Base-by-base conservation (phyloP, 2,888 invertebrate genomes). In the Blastobasis lacticolella region DNA sequence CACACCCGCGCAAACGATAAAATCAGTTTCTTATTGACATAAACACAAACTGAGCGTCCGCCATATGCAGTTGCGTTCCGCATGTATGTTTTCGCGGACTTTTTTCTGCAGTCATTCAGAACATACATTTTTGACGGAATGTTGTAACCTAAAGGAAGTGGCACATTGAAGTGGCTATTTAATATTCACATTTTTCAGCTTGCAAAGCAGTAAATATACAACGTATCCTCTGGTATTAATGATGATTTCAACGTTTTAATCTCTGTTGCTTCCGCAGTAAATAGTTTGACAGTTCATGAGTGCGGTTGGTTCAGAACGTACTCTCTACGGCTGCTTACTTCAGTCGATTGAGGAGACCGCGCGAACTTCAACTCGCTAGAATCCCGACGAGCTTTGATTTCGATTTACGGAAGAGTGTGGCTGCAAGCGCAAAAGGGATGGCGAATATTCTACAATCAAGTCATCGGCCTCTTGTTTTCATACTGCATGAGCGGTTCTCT, bases 21-120 rank as follows among this genome's bases (percentile, higher is more conserved):
- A 85, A 83, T 86, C 83, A 84, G 83, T 80, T 79, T 76, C 76
- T 79, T 88, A 88, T 88, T 88, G 88, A 88, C 87, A 88, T 88
- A 88, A 88, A 88, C 88, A 88, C 87, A 88, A 86, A 88, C 87
- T 81, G 81, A 81, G 78, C 81, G 79, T 86, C 83, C 84, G 88
- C 88, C 88, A 88, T 87, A 87, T 86, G 87, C 86, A 87, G 78
- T 72, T 74, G 75, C 83, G 85, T 86, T 87, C 81, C 62, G 73
- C 70, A 79, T 73, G 74, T 76, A 70, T 69, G 60, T 60, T 57
- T 58, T 63, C 59, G 57, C 56, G 59, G 62, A 63, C 55, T 64
- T 58, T 61, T 49, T 38, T 23, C 10, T 38, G 46, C 46, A 23
- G 23, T 23, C 23, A 23, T 23, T 23, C 23, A 23, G 23, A 23